Conservation (phyloP, 2,888 invertebrate species). For the Penaeus monodon region DNA sequence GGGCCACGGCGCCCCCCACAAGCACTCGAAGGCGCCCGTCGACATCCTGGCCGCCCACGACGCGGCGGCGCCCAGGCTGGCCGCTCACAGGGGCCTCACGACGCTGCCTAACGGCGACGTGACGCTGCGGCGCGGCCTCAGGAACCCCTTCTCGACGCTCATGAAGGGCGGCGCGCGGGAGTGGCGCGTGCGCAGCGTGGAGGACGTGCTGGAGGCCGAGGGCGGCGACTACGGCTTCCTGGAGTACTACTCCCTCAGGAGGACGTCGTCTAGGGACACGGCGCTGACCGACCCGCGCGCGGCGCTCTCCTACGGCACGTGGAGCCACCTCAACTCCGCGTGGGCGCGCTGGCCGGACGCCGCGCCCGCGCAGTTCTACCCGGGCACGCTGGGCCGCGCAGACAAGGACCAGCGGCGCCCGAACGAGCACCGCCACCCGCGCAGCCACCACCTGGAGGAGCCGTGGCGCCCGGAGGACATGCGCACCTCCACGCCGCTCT, state of each 20-base stretch:
- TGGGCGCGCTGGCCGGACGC: constrained; percentile 42
- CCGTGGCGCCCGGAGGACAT: constrained; percentile 58
- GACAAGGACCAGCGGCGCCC: constrained; percentile 12
- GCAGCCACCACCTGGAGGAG: constrained; percentile 49
- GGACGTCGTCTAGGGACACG: constrained; percentile 51
- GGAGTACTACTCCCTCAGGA: constrained; percentile 58
- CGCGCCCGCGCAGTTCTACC: constrained; percentile 52
- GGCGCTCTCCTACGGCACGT: constrained; percentile 41
- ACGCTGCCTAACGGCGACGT: constrained; percentile 43
- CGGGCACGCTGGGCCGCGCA: constrained; percentile 36
- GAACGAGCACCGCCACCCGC: constrained; percentile 26
- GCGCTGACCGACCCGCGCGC: constrained; percentile 33
- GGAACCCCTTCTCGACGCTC: constrained; percentile 47
- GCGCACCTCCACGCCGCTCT: constrained; percentile 60
- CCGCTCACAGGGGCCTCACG: constrained; percentile 21
- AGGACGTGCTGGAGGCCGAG: constrained; percentile 59
- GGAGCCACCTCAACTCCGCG: constrained; percentile 38
- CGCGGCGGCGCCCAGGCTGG: constrained; percentile 6
- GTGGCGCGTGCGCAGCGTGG: constrained; percentile 61
- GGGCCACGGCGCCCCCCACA: constrained; percentile 33
- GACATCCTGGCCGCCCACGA: constrained; percentile 36
- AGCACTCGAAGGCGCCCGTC: constrained; percentile 37
- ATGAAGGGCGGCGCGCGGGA: constrained; percentile 39
- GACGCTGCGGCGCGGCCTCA: constrained; percentile 40
- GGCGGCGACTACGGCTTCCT: constrained; percentile 62